These are phyloP conservation scores for Artemia franciscana DNA, from an alignment of 1,140 invertebrate genomes.

Conservation along the genomic window DNA sequence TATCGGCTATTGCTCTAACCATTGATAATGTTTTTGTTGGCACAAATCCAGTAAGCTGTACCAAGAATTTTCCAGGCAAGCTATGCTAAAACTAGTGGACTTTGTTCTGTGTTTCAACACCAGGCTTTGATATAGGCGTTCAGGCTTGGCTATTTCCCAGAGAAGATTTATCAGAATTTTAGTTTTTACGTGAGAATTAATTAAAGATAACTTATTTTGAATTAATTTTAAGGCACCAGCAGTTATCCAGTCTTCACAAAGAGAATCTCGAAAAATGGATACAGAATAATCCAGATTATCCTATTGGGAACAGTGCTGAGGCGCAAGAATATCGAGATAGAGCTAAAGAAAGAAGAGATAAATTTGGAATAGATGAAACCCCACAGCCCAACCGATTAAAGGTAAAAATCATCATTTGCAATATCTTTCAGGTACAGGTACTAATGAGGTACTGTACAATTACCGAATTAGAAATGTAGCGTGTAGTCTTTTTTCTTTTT, in stretches of 20 bases:
- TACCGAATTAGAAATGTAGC: too few species aligned
- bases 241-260: constrained; percentile 84
- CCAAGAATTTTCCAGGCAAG: too few species aligned
- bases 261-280: constrained; percentile 57
- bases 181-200: not conserved
- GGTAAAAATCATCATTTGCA: constrained; percentile 14
- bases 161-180: too few species aligned
- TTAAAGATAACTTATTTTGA: not conserved
- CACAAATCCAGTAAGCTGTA: too few species aligned
- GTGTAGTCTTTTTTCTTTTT: too few species aligned
- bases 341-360: constrained; percentile 78
- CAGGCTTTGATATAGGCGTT: too few species aligned
- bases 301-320: constrained; percentile 18
- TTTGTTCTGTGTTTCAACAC: too few species aligned
- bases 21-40: too few species aligned
- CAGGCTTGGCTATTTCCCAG: too few species aligned
- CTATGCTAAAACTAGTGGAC: too few species aligned
- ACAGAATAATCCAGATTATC: constrained; percentile 27
- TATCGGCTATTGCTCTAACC: too few species aligned
- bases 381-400: constrained; percentile 44
- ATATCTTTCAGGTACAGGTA: constrained; percentile 2
- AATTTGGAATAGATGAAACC: constrained; percentile 67
- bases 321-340: constrained; percentile 57
- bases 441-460: too few species aligned
- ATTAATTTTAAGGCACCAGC: constrained; percentile 40